Evolutionary conservation across 2,113 vertebrate species (phyloP).

Genomic region (Vicugna pacos): DNA sequence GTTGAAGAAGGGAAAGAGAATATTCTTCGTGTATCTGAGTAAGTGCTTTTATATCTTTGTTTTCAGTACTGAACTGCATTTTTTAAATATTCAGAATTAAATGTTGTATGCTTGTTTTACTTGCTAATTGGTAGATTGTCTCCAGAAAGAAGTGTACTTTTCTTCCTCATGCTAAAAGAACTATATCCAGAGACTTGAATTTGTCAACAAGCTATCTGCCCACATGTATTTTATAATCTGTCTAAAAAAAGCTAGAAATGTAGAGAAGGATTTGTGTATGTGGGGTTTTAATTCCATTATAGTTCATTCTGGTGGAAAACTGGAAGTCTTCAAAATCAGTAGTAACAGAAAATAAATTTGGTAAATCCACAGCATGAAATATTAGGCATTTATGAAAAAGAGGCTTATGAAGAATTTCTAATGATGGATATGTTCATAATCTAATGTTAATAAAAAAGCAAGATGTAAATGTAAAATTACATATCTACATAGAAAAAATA

Average conservation of each 20-base stretch:
- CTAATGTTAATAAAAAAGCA: neutral
- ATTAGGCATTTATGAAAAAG: neutral
- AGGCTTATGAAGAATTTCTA: neutral
- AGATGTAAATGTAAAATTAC: neutral
- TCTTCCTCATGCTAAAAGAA: neutral
- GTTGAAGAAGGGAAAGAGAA: conserved; percentile 97
- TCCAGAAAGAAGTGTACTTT: neutral
- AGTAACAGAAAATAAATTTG: neutral
- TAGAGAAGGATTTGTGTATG: neutral
- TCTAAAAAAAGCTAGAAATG: neutral
- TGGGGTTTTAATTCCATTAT: neutral
- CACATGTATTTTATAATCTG: neutral
- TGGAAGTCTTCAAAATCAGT: neutral
- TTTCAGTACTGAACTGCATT: conserved; percentile 74
- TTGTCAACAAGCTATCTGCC: neutral
- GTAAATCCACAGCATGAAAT: neutral
- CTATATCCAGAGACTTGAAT: neutral
- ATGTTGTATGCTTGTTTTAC: neutral
- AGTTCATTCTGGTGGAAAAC: conserved; percentile 18
- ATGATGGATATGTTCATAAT: neutral
- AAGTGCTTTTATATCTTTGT: conserved; percentile 86
- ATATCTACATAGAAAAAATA: neutral
- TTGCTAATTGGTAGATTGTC: neutral
- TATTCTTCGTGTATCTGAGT: conserved; percentile 94
- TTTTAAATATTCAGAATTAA: conserved; percentile 51